Conservation (phyloP, 2,888 invertebrate species). For the Lasiommata megera region DNA sequence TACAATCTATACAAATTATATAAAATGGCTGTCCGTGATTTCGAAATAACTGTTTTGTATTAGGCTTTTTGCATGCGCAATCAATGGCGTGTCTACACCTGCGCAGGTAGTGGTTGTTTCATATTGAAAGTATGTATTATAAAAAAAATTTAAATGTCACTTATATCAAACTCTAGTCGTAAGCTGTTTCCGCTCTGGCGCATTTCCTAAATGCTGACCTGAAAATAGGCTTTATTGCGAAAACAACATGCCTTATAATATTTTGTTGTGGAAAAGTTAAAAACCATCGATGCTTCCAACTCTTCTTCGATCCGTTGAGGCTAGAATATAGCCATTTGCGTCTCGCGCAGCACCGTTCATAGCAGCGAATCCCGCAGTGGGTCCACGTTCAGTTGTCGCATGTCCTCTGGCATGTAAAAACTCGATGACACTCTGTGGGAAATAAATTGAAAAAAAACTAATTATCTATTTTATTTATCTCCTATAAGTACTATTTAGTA, state of each 20-base stretch:
- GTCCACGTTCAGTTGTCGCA: constrained; percentile 58
- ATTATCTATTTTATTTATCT: no score
- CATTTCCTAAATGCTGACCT: no score
- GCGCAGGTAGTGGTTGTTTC: no score
- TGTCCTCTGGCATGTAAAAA: constrained; percentile 77
- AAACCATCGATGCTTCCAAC: constrained; percentile 75
- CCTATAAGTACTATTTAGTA: no score
- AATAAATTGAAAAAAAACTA: background rate
- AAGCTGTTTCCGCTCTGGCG: no score
- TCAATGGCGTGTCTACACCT: no score
- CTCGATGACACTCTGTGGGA: constrained; percentile 59
- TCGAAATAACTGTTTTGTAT: no score
- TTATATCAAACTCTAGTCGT: no score
- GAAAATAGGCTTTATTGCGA: background rate
- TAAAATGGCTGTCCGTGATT: no score
- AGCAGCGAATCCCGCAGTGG: constrained; percentile 84
- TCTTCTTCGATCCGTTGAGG: constrained; percentile 71
- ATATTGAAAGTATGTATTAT: no score
- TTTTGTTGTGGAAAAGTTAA: constrained; percentile 37
- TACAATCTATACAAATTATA: background rate
- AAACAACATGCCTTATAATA: background rate
- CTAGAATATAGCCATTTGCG: constrained; percentile 53
- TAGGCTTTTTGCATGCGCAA: no score
- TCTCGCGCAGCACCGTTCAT: constrained; percentile 78
- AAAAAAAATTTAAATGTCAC: no score